Conservation (phyloP, 2,888 invertebrate species). For the Zootermopsis nevadensis region DNA sequence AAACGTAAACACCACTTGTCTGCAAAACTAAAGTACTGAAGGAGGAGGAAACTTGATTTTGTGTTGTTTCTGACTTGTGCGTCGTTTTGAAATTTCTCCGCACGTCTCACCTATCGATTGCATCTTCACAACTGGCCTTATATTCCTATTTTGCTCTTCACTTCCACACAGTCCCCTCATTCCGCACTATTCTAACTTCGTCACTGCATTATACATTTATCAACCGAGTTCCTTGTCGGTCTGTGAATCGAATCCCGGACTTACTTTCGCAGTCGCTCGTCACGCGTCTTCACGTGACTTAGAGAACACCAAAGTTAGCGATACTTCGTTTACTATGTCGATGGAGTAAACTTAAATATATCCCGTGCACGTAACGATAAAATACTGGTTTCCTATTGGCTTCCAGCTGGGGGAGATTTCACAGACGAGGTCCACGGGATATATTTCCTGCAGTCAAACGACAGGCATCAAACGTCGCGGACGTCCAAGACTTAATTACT, state of each 20-base stretch:
- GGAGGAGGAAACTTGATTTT: too few species aligned
- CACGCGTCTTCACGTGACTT: neutral
- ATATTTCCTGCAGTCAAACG: too few species aligned
- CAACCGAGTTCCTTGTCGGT: neutral
- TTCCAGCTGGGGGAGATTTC: too few species aligned
- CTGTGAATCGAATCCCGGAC: neutral
- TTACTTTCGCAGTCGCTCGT: neutral
- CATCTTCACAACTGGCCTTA: conserved; percentile 2
- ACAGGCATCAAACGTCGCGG: too few species aligned
- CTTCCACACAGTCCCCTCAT: neutral
- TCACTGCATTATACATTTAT: neutral
- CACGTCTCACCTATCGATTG: neutral
- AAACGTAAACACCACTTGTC: too few species aligned
- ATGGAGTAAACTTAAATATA: neutral
- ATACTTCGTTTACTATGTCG: neutral
- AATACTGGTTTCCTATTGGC: too few species aligned
- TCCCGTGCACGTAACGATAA: too few species aligned
- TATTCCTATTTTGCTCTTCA: neutral
- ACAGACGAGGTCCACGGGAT: too few species aligned
- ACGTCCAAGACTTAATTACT: too few species aligned
- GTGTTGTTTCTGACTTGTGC: neutral
- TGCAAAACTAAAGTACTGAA: too few species aligned
- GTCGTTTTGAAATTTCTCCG: neutral
- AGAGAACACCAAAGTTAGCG: neutral
- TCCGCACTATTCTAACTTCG: neutral